Conservation (phyloP, 2,797 vertebrate genomes). For the Sebastes minor region DNA sequence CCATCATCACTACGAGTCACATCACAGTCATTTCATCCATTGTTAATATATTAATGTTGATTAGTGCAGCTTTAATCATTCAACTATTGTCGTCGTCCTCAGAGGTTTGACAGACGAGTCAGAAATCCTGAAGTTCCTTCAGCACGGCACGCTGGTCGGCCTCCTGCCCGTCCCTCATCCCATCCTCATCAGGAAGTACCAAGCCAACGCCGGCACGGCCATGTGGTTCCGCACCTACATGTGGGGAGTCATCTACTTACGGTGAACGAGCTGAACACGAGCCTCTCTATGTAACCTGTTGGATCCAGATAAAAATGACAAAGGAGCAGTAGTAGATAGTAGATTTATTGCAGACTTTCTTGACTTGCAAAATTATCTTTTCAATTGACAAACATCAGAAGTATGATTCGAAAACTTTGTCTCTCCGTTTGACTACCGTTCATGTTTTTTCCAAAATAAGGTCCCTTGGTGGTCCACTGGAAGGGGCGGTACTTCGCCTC, state of each 20-base stretch:
- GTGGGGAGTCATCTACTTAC: conserved; percentile 97
- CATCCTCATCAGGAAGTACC: conserved; percentile 98
- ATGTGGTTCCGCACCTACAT: conserved; percentile 99
- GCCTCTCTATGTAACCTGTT: not conserved
- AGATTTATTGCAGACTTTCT: no score
- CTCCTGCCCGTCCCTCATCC: conserved; percentile 96
- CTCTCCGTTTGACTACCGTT: no score
- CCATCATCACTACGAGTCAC: accelerated
- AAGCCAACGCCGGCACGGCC: conserved; percentile 93
- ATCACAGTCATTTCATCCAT: not conserved
- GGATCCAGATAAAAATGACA: no score
- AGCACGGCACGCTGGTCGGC: conserved; percentile 97
- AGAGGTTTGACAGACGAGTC: conserved; percentile 97
- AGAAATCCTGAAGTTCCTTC: conserved; percentile 97
- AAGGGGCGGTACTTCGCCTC: no score
- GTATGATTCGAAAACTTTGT: no score
- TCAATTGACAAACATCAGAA: no score
- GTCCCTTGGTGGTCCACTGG: no score
- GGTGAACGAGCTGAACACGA: conserved; percentile 76
- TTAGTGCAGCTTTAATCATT: not conserved
- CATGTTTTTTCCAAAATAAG: no score
- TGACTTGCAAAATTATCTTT: no score
- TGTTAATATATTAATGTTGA: not conserved
- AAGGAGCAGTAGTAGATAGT: no score
- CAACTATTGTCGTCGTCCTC: conserved; percentile 2